These are phyloP conservation scores for Zaprionus obscuricornis DNA, from an alignment of 2,888 invertebrate species.

Conservation along the genomic window DNA sequence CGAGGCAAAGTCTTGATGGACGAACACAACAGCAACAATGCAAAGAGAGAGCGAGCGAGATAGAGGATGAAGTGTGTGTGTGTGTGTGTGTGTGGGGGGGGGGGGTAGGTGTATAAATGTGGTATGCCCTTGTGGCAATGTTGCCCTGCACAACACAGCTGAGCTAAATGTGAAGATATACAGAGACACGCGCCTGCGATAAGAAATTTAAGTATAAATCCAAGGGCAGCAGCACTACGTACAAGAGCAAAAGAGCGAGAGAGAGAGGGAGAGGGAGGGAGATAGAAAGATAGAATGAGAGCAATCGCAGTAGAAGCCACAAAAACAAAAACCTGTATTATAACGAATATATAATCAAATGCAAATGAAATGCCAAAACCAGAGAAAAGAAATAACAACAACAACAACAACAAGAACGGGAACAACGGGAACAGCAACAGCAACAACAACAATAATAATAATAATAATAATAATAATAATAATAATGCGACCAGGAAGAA, in stretches of 20 bases:
- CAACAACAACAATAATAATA: constrained; percentile 17
- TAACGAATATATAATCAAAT: constrained; percentile 50
- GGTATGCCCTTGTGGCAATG: constrained; percentile 21
- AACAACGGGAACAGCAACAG: background rate
- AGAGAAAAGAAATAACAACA: constrained; percentile 25
- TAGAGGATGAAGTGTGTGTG: too few relatives aligned
- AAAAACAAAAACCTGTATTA: constrained; percentile 1
- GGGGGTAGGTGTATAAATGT: background rate
- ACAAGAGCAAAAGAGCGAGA: background rate
- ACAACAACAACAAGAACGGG: constrained; percentile 1
- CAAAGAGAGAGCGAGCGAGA: background rate
- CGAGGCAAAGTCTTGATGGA: constrained; percentile 27
- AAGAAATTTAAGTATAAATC: constrained; percentile 49
- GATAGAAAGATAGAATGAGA: too few relatives aligned
- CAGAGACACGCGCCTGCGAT: constrained; percentile 48
- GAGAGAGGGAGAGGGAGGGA: background rate
- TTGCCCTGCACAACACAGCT: constrained; percentile 34
- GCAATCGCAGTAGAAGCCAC: too few relatives aligned
- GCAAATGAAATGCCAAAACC: constrained; percentile 62
- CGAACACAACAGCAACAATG: too few relatives aligned
- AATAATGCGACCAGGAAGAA: too few relatives aligned
- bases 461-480: constrained; percentile 33
- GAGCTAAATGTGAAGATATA: constrained; percentile 20
- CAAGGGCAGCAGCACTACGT: constrained; percentile 26
- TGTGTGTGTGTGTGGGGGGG: background rate